Evolutionary conservation across 2,113 vertebrate genomes (phyloP).

Genomic region (Phocoena phocoena): DNA sequence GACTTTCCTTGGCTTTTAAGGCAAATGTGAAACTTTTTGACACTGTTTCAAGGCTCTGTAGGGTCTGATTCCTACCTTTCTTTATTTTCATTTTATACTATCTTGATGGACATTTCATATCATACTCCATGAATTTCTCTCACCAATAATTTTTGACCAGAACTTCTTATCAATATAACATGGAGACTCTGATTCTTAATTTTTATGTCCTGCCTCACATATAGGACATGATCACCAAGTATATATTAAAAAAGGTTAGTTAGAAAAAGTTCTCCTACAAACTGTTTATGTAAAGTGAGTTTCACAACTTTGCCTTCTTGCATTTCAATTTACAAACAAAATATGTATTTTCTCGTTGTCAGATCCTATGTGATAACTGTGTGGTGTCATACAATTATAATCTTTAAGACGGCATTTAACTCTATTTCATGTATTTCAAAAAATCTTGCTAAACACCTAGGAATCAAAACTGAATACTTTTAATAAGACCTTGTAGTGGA

Average conservation of each 20-base stretch:
- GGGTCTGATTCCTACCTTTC: neutral
- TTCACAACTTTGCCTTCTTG: neutral
- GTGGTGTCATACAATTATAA: neutral
- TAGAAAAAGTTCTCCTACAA: neutral
- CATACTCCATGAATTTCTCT: neutral
- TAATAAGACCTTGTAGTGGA: neutral
- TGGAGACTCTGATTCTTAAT: neutral
- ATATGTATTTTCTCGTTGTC: neutral
- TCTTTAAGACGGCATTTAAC: neutral
- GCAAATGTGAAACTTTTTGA: neutral
- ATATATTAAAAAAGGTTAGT: neutral
- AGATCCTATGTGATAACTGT: neutral
- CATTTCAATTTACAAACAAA: neutral
- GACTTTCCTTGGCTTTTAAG: neutral
- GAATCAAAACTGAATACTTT: neutral
- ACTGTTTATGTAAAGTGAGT: neutral
- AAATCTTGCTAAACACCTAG: neutral
- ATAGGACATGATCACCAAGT: neutral
- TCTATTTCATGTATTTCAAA: neutral
- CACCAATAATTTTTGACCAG: neutral
- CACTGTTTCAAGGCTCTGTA: neutral
- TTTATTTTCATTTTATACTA: neutral
- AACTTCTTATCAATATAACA: neutral
- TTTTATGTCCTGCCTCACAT: neutral
- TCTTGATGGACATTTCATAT: neutral